Evolutionary conservation across 2,797 vertebrate genomes (phyloP).

Genomic region (Acropternis orthonyx): DNA sequence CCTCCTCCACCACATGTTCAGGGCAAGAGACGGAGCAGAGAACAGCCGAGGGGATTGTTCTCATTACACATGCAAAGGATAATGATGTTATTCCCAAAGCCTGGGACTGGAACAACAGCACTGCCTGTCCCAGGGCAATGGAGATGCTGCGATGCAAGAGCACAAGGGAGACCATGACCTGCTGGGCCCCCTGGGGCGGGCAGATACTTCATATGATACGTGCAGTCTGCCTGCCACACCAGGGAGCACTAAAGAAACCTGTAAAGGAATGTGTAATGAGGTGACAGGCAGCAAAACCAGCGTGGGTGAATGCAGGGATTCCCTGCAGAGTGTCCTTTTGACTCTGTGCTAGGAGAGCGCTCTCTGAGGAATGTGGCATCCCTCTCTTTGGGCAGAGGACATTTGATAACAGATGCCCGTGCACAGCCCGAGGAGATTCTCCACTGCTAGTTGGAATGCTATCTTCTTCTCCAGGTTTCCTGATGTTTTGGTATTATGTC

Average conservation of each 20-base stretch:
- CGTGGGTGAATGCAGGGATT: background rate
- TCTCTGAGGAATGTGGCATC: background rate
- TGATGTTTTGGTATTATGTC: background rate
- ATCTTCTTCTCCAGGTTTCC: background rate
- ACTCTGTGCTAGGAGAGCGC: background rate
- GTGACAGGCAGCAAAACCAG: background rate
- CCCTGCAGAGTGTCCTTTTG: background rate
- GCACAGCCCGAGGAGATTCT: background rate
- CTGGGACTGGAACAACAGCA: fast-evolving
- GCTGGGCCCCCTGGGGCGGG: background rate
- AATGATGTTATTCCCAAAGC: background rate
- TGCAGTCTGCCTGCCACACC: background rate
- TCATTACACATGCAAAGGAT: background rate
- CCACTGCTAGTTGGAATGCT: background rate
- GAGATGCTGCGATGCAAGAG: background rate
- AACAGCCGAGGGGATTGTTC: background rate
- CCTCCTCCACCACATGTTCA: fast-evolving
- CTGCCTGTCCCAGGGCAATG: background rate
- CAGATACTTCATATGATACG: fast-evolving
- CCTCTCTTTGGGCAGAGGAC: background rate
- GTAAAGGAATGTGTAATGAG: background rate
- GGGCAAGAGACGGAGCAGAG: background rate
- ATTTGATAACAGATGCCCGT: background rate
- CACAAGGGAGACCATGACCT: background rate
- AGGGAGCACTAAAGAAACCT: background rate